Evolutionary conservation across 2,888 invertebrate species (phyloP).

Genomic region (Apantesis nais): DNA sequence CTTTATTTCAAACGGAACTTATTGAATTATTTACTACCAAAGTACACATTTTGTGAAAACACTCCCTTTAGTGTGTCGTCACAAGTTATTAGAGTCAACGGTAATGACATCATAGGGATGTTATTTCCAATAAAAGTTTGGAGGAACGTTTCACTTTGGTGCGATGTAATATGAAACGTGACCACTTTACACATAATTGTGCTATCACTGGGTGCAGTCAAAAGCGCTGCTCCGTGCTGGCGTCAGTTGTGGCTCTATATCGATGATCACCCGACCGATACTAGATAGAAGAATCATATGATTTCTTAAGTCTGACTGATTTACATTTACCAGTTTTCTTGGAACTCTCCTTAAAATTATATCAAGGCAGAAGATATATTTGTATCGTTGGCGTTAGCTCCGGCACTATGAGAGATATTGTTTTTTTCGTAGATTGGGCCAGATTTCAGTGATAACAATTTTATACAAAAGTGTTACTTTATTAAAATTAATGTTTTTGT

Average conservation of each 20-base stretch:
- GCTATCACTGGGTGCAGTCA: background rate
- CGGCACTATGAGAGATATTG: background rate
- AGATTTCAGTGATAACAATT: too few species aligned
- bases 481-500: too few species aligned
- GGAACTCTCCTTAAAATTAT: background rate
- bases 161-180: constrained; percentile 17
- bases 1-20: background rate
- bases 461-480: too few species aligned
- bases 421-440: too few species aligned
- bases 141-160: background rate
- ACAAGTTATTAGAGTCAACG: background rate
- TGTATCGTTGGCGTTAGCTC: background rate
- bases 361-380: background rate
- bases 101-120: constrained; percentile 1
- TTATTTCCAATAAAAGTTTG: background rate
- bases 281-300: background rate
- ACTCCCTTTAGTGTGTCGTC: background rate
- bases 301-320: background rate
- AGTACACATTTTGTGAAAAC: background rate
- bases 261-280: background rate
- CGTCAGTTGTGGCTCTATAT: background rate
- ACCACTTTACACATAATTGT: constrained; percentile 10
- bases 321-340: background rate
- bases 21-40: background rate
- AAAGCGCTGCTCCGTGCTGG: background rate